Base-by-base conservation (phyloP, 35 echinoderm and acorn worm genomes). In the Ophioderma brevispina region DNA sequence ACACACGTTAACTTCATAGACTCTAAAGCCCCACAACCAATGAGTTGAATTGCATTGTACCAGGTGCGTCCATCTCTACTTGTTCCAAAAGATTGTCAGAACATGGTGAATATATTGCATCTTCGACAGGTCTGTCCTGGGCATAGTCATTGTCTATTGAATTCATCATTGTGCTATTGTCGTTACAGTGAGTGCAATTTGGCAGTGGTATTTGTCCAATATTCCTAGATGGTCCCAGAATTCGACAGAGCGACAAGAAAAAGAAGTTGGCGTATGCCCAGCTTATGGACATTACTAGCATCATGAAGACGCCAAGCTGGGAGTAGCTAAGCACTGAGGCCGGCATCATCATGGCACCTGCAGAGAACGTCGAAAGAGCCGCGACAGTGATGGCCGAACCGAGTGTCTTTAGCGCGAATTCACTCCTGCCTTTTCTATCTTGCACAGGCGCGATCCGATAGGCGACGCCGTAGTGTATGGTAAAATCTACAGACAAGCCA, bases 401-500 rank as follows among this genome's bases (percentile, higher is more conserved):
- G 39, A 95, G 55, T 18, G 79, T 85, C 5, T 81, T 64, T 33
- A 95, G 33, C 0, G 90, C 85, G 41, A 84, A 92, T 40, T 46
- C 25, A 13, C 77, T 81, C 25, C 86, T 63, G 4, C 76, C 39
- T 77, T 92, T 75, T 19, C 91, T 86, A 25, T 92, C 85, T 19
- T 40, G 25, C 39, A 34, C 50, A 13, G 84, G 85, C 35, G 84
- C 78, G 1, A 92, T 63, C 23, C 91, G 31, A 55, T 92, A 92
- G 0, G 91, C 91, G 25, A 95, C 90, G 13, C 94, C 94, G 38
- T 92, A 95, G 49, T 95, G 94, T 50, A 95, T 85, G 8, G 94
- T 95, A 40, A 95, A 95, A 75, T 95, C 94, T 31, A 95, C 89
- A 0, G 94, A 91, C 33, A 95, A 79, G 33, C 94, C 94, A 19